Evolutionary conservation across 2,888 invertebrate species (phyloP).

Genomic region (Nephrotoma flavescens): DNA sequence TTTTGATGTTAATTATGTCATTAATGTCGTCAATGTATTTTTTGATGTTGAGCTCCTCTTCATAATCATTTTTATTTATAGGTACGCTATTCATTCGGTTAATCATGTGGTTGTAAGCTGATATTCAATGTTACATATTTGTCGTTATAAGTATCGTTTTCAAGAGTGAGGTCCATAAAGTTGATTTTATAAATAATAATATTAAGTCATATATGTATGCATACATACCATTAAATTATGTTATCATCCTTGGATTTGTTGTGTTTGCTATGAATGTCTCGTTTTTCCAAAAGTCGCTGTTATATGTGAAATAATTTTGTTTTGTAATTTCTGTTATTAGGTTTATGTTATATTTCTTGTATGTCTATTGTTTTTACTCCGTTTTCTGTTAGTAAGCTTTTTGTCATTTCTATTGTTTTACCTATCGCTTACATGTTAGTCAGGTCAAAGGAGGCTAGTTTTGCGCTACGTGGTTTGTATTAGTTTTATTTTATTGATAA

Average conservation of each 20-base stretch:
- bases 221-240: neutral
- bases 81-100: neutral
- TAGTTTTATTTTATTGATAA: neutral
- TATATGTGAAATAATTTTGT: neutral
- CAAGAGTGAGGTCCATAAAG: neutral
- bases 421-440: neutral
- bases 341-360: too few relatives aligned
- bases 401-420: neutral
- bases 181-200: neutral
- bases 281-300: neutral
- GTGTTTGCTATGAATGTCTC: neutral
- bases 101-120: neutral
- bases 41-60: neutral
- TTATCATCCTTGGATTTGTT: neutral
- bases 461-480: too few relatives aligned
- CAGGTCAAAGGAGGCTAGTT: too few relatives aligned
- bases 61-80: neutral
- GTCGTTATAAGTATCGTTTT: neutral
- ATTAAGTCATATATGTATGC: neutral
- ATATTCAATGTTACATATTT: neutral
- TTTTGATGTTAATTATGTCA: too few relatives aligned
- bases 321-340: neutral
- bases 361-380: too few relatives aligned
- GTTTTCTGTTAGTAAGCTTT: neutral
- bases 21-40: too few relatives aligned